Base-by-base conservation (phyloP, 2,888 invertebrate genomes). In the Dryomyza anilis region DNA sequence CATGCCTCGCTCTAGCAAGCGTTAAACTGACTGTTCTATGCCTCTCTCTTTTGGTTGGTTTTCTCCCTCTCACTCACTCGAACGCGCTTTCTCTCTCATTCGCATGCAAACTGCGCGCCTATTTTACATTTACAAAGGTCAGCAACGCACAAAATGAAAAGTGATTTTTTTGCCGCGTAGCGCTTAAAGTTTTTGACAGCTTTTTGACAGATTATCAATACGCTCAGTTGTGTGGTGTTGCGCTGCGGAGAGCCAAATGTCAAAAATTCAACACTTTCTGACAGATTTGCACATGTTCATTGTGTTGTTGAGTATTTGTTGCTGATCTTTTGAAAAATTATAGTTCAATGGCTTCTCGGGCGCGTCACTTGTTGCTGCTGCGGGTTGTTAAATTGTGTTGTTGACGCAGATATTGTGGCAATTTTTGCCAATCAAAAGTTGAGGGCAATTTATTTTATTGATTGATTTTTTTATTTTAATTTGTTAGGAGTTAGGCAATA, bases 191-290 rank as follows among this genome's bases (percentile, higher is more conserved):
- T 73, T 73, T 69, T 79, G 77, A 74, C 72, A 73, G 74, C 70
- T 68, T 70, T 76, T 73, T 79, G 79, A 79, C 78, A 80, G 77
- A 77, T 79, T 78, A 74, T 72, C 72, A 69, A 55, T 36, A 23
- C 36, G 55, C 25, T 19, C 2, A 10, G 46, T 46, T 14, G 46
- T 16, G 2, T n/a, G n/a, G 19, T 21, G 46, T 12, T 19, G 16
- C 46, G 12, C 5, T 14, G 33, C 53, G 53, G n/a, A n/a, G n/a
- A n/a, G n/a, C 36, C 2, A 21, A 55, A 36, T 56, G 57, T 50
- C 36, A 25, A 50, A 27, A 48, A 45, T 56, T 63, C 25, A 56
- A 33, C 43, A 29, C 61, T 39, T 53, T 30, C 23, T 16, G 25
- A 27, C 39, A 21, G 21, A 39, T n/a, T 36, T 27, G 43, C 29